Evolutionary conservation across 2,888 invertebrate species (phyloP).

Genomic region (Molanna angustata): DNA sequence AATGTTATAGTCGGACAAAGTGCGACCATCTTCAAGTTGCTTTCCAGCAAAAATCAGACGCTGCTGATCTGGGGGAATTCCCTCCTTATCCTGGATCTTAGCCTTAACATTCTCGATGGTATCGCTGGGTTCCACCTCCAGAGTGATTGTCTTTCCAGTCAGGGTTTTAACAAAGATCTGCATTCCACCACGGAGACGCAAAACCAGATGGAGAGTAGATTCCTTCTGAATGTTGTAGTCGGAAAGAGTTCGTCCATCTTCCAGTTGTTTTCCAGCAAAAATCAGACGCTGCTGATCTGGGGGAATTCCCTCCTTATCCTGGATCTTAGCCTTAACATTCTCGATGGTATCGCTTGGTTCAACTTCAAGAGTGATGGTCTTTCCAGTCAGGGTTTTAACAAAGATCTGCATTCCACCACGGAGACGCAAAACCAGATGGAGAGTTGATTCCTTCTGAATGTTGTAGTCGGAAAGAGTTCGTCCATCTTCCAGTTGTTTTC

Average conservation of each 20-base stretch:
- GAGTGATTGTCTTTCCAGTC: too few relatives aligned
- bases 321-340: slow-evolving; percentile 59
- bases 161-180: too few relatives aligned
- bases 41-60: too few relatives aligned
- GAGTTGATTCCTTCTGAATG: slow-evolving; percentile 57
- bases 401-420: slow-evolving; percentile 67
- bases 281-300: slow-evolving; percentile 61
- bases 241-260: slow-evolving; percentile 64
- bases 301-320: slow-evolving; percentile 53
- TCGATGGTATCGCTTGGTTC: slow-evolving; percentile 61
- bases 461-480: slow-evolving; percentile 59
- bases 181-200: slow-evolving; percentile 56
- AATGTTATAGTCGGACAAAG: too few relatives aligned
- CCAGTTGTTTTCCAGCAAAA: slow-evolving; percentile 65
- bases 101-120: too few relatives aligned
- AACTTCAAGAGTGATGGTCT: slow-evolving; percentile 57
- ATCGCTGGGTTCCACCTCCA: too few relatives aligned
- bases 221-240: slow-evolving; percentile 66
- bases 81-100: too few relatives aligned
- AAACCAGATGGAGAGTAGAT: slow-evolving; percentile 57
- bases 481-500: slow-evolving; percentile 58
- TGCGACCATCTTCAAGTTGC: too few relatives aligned
- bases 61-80: too few relatives aligned
- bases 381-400: slow-evolving; percentile 58
- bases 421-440: slow-evolving; percentile 52